These are phyloP conservation scores for Rynchops niger DNA, from an alignment of 2,113 vertebrate species.

Conservation along the genomic window DNA sequence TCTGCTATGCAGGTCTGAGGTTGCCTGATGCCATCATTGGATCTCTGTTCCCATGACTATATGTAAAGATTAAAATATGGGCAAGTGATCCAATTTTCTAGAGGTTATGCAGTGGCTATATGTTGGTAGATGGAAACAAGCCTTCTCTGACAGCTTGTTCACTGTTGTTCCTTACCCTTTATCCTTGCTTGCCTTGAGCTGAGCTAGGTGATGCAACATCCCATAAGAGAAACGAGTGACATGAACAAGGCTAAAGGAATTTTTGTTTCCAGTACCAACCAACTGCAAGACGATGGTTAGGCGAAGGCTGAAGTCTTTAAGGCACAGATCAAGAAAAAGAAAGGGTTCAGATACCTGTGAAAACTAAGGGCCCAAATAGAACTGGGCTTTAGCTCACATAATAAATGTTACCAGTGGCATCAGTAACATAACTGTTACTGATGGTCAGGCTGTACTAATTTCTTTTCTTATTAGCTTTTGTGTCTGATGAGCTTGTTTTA, in stretches of 20 bases:
- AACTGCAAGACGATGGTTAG: accelerated
- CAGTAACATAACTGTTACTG: neutral
- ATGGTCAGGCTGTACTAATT: neutral
- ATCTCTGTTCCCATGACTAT: neutral
- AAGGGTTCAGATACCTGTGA: neutral
- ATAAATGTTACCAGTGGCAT: neutral
- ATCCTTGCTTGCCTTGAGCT: neutral
- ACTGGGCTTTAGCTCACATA: neutral
- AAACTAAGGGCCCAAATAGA: neutral
- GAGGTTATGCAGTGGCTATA: neutral
- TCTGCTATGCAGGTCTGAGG: neutral
- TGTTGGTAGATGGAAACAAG: neutral
- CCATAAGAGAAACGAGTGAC: neutral
- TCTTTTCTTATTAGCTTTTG: neutral
- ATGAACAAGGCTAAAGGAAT: neutral
- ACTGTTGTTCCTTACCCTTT: neutral
- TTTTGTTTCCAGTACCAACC: neutral
- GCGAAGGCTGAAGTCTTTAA: neutral
- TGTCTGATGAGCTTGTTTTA: neutral
- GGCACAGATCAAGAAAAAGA: neutral
- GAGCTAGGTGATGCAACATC: neutral
- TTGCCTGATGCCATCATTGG: neutral
- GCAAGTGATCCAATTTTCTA: neutral
- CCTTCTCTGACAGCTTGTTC: neutral
- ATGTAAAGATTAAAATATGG: neutral